Conservation (phyloP, 2,888 invertebrate species). For the Hanleya hanleyi region DNA sequence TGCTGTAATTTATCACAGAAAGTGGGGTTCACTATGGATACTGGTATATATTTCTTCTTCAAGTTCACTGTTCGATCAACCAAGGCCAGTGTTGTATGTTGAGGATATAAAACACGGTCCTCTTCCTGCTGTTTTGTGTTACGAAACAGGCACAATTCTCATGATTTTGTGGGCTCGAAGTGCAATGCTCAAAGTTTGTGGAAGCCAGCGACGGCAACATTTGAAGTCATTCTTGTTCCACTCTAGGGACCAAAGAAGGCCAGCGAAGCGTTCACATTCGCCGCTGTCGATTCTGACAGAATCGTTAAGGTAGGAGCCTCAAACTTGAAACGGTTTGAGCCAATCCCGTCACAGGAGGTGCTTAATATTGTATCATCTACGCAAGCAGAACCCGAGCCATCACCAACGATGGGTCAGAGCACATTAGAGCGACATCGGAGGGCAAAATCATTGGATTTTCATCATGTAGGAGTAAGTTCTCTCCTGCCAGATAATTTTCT, state of each 20-base stretch:
- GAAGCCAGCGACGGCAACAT: no score
- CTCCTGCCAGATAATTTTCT: no score
- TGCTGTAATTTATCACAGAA: no score
- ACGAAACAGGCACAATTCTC: not conserved
- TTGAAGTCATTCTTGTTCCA: no score
- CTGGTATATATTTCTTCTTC: no score
- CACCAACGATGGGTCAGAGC: not conserved
- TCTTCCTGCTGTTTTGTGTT: not conserved
- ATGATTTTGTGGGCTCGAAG: not conserved
- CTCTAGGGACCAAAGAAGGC: not conserved
- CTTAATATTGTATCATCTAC: conserved; percentile 26
- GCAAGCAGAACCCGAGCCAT: not conserved
- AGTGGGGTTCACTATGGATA: no score
- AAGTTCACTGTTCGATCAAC: no score
- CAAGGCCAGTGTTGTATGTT: no score
- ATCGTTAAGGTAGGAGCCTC: conserved; percentile 73
- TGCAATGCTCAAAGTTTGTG: no score
- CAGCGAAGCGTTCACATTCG: conserved; percentile 11
- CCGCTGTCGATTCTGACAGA: conserved; percentile 32
- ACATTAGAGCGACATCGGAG: conserved; percentile 2
- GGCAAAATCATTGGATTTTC: not conserved
- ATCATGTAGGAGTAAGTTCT: not conserved
- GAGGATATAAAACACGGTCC: not conserved
- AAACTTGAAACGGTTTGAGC: conserved; percentile 73
- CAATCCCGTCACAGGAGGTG: conserved; percentile 56